Evolutionary conservation across 2,797 vertebrate genomes (phyloP), one percentile per base, ranked within the genome.

Genomic region (Cyclura pinguis): DNA sequence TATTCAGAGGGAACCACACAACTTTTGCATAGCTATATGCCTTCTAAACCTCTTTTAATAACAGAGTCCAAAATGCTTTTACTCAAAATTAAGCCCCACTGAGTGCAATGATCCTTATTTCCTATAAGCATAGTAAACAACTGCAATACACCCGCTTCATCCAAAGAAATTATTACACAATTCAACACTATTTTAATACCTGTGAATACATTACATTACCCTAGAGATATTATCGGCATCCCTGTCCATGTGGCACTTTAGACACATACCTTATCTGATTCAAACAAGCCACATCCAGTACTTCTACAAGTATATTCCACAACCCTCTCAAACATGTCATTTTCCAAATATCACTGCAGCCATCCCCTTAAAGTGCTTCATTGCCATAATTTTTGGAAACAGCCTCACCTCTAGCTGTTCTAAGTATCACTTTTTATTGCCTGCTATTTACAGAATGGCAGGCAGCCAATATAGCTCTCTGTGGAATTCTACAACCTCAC

Each of bases 371-470:
- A 47, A 27, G 29, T 84, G 42, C 32, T 81, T 87, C 62, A 89
- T 32, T 82, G 74, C 13, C 59, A 86, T 22, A 74, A 87, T 94
- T 92, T 94, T 62, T 90, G 38, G 52, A 81, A 42, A 85, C 84
- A 90, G 77, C 29, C 77, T 93, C 86, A 94, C 50, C 55, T 94
- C 87, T 93, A 88, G 89, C 88, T 88, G 74, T 86, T 89, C 69
- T 67, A 90, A 91, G 80, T 82, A 88, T 22, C 24, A 88, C 10
- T 42, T 94, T 93, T 92, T 95, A 95, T 91, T 84, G 92, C 87
- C 29, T 91, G 52, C 88, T 94, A 91, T 91, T 95, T 94, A 91
- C 84, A 92, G 90, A 91, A 94, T 93, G 93, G 91, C 86, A 94
- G 62, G 85, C 87, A 94, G 94, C 80, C 94, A 95, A 16, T 57